Base-by-base conservation (phyloP, 2,113 vertebrate species). In the Xenopus borealis region DNA sequence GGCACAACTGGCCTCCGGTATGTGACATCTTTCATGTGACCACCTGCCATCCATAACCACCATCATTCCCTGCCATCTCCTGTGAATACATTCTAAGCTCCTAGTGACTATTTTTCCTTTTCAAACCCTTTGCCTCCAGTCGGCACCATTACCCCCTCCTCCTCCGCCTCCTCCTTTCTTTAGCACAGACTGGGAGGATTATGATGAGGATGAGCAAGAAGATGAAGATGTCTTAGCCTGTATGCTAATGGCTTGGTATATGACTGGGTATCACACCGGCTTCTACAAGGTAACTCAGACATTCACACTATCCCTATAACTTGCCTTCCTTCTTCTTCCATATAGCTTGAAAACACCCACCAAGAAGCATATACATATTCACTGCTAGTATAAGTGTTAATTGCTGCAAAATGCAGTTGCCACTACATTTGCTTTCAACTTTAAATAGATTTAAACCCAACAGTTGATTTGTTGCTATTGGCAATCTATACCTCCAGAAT, bases 221-320 rank as follows among this genome's bases (percentile, higher is more conserved):
- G 74, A 77, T 77, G 74, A 77, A 64, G 70, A 80, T 72, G 45
- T 78, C 40, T 78, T 83, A 61, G 81, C 66, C 3, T 75, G 75
- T 40, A 84, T 89, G 87, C 78, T 91, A 71, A 86, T 88, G 80
- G 79, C 85, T 72, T 91, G 89, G 89, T 89, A 90, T 82, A 81
- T 86, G 80, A 88, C 85, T 0, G 88, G 89, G 7, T 90, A 88
- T 78, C 83, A 88, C 80, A 89, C 88, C 0, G 88, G 87, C 66
- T 84, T 75, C 74, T 89, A 83, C 71, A 27, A 88, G 87, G 88
- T 89, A 71, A 79, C 20, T n/a, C 17, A n/a, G 4, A 16, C 12
- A 55, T 16, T 16, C 16, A n/a, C 17, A 16, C 17, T 55, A 55
- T 4, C 5, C 8, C 9, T n/a, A 55, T n/a, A 55, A 9, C 53